These are phyloP conservation scores for Sturnira hondurensis DNA, from an alignment of 2,113 vertebrate species.

Conservation along the genomic window DNA sequence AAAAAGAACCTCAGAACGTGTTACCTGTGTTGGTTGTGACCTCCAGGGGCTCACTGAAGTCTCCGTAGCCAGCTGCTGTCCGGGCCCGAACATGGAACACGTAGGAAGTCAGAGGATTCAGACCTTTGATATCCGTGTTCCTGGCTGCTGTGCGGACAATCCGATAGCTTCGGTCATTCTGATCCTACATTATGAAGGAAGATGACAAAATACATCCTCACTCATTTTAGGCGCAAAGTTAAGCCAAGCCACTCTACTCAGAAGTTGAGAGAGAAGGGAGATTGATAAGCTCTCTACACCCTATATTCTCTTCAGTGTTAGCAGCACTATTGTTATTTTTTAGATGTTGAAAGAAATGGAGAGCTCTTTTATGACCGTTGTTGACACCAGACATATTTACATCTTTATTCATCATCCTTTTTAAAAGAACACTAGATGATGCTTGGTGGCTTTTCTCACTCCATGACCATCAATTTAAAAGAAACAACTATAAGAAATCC, in stretches of 20 bases:
- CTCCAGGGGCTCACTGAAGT: constrained; percentile 95
- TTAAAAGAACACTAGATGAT: constrained; percentile 57
- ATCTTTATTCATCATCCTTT: constrained; percentile 37
- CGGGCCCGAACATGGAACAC: constrained; percentile 97
- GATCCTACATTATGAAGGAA: constrained; percentile 83
- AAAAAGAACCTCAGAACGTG: neutral
- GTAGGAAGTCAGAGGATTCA: constrained; percentile 95
- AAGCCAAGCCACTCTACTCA: neutral
- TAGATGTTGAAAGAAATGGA: neutral
- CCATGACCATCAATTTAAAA: constrained; percentile 36
- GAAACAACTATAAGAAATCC: neutral
- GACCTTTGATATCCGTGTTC: constrained; percentile 93
- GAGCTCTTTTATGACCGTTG: constrained; percentile 35
- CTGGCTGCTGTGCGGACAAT: constrained; percentile 93
- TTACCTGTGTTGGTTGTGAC: constrained; percentile 98
- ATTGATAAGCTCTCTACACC: neutral
- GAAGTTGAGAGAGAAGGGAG: neutral
- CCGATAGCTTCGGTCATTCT: constrained; percentile 97
- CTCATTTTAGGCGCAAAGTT: neutral
- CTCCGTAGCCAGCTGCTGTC: constrained; percentile 95
- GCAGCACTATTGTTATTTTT: neutral
- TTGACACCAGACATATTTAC: constrained; percentile 37
- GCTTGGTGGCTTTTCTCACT: constrained; percentile 7
- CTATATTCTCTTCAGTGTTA: neutral
- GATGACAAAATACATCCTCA: neutral